These are phyloP conservation scores for Enteromius argenteus DNA, from an alignment of 2,797 vertebrate genomes.

Conservation along the genomic window DNA sequence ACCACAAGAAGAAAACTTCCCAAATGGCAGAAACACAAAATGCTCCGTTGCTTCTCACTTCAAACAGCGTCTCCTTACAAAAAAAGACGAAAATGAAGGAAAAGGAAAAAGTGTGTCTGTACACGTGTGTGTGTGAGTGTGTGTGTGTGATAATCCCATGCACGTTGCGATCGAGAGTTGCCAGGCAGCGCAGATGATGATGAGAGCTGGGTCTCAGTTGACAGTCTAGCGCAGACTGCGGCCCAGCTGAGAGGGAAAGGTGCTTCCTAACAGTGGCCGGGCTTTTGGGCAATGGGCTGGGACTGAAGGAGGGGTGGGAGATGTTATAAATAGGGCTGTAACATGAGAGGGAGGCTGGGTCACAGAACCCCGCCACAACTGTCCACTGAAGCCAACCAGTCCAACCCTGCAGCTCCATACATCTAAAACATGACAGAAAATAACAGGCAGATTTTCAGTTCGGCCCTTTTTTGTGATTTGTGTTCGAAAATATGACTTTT, in stretches of 20 bases:
- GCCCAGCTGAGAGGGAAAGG: constrained; percentile 56
- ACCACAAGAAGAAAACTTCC: constrained; percentile 70
- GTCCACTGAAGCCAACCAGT: constrained; percentile 88
- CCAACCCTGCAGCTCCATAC: constrained; percentile 78
- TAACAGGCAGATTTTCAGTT: constrained; percentile 71
- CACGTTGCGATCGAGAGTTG: constrained; percentile 75
- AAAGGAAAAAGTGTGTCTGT: constrained; percentile 48
- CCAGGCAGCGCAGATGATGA: constrained; percentile 79
- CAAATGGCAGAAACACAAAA: constrained; percentile 64
- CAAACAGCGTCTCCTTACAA: constrained; percentile 37
- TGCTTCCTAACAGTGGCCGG: constrained; percentile 54
- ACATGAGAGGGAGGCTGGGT: constrained; percentile 99
- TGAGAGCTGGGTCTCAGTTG: constrained; percentile 78
- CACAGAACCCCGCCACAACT: constrained; percentile 83
- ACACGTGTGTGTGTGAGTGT: constrained; percentile 34
- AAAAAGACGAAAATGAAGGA: constrained; percentile 13
- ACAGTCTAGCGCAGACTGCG: constrained; percentile 73
- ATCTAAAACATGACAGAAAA: constrained; percentile 75
- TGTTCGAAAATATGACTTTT: neutral
- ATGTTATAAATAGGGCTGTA: constrained; percentile 99
- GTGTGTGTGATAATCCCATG: constrained; percentile 85
- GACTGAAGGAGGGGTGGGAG: constrained; percentile 69
- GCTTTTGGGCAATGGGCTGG: constrained; percentile 67
- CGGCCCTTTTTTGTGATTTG: constrained; percentile 48
- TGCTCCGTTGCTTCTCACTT: constrained; percentile 54